Conservation (phyloP, 2,888 invertebrate genomes). For the Sepioteuthis lessoniana region DNA sequence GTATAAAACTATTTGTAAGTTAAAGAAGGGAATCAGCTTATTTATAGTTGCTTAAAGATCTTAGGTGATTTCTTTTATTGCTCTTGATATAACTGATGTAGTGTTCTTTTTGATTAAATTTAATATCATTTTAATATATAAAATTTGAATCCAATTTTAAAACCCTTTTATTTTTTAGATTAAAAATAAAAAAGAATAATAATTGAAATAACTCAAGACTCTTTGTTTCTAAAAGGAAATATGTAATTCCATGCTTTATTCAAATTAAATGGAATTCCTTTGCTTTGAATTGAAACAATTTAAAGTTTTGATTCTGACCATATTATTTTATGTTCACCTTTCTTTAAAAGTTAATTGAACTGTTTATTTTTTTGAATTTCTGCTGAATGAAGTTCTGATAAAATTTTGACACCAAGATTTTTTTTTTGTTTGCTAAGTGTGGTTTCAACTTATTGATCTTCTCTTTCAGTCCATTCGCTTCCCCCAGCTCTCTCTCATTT, state of each 20-base stretch:
- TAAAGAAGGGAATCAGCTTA: not conserved
- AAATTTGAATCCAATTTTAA: not conserved
- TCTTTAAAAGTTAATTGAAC: not conserved
- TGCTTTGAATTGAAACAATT: not conserved
- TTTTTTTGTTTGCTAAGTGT: not conserved
- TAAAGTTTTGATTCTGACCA: not conserved
- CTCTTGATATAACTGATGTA: not conserved
- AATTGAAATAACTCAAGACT: no score
- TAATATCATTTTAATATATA: not conserved
- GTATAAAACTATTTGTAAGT: not conserved
- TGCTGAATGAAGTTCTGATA: not conserved
- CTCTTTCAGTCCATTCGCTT: not conserved
- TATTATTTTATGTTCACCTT: conserved; percentile 44
- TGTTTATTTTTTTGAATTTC: not conserved
- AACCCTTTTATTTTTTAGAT: not conserved
- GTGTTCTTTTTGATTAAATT: not conserved
- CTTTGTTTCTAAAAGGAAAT: not conserved
- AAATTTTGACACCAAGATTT: no score
- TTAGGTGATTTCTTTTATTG: not conserved
- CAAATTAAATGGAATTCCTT: not conserved
- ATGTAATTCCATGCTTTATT: not conserved
- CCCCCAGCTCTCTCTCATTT: not conserved
- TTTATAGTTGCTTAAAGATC: not conserved
- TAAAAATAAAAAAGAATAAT: no score
- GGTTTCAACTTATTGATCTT: not conserved